Evolutionary conservation across 2,888 invertebrate species (phyloP), one percentile per base, ranked within the genome.

Genomic region (Orthosia gothica): DNA sequence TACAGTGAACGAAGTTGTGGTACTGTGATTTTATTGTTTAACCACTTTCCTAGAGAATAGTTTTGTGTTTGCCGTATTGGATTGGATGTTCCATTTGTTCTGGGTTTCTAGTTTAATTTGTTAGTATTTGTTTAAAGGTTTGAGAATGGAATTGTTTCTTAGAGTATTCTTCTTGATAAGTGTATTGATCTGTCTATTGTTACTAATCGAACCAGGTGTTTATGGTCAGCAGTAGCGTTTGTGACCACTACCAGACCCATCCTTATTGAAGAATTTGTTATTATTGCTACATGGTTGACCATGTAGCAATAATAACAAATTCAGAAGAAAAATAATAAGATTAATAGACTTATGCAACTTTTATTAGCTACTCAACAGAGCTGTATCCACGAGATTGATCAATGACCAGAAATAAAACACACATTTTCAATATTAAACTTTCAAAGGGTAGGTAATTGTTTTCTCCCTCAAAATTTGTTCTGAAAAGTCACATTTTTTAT

Each of bases 401-500:
- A 88, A 81, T 82, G 82, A 81, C 83, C 85, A 63, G 79, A 70
- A 86, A 88, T 88, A 84, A 89, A 66, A 52, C 49, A 61, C 66
- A 74, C 32, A 71, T 84, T 85, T 81, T 73, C 55, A 67, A 76
- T 82, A 82, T 84, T 70, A 81, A 76, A 87, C 89, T 89, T 89
- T 89, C 88, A 89, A 90, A 86, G 85, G 89, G 89, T 90, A 74
- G 66, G 84, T 85, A 89, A 91, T 92, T 90, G 90, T 91, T 93
- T 91, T 81, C 89, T 83, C 91, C 90, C 89, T 89, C 83, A 87
- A 91, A 91, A 91, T 90, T 87, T 89, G 89, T 88, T 89, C 83
- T 78, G 87, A 91, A 91, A 91, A 69, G 88, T 92, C 89, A 87
- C 89, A 91, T 92, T 92, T 94, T 93, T 93, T 91, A 89, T 90